phyloP scores from a whole-genome alignment of 2,888 invertebrate species.

The Taenaris catops region DNA sequence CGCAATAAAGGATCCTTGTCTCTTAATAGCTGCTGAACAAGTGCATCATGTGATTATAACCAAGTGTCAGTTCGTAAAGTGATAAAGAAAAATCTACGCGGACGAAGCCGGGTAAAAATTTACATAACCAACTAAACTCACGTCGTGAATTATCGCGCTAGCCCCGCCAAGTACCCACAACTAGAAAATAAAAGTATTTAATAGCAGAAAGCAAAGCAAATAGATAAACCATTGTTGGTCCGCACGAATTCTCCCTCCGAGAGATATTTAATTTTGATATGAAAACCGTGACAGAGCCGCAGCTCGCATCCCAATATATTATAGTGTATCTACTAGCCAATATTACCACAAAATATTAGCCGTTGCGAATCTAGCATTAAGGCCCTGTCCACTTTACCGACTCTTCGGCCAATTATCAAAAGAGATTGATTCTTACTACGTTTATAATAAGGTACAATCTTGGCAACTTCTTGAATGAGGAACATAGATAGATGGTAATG shows the following conservation, averaged over 20 bases:
- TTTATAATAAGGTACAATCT: conserved; percentile 27
- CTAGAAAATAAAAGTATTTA: too few relatives aligned
- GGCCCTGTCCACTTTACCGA: conserved; percentile 42
- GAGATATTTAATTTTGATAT: conserved; percentile 77
- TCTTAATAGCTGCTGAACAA: conserved; percentile 92
- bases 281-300: conserved; percentile 54
- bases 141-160: too few relatives aligned
- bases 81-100: too few relatives aligned
- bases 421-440: conserved; percentile 25
- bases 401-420: conserved; percentile 6
- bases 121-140: too few relatives aligned
- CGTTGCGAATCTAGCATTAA: conserved; percentile 64
- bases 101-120: too few relatives aligned
- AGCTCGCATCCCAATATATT: conserved; percentile 59
- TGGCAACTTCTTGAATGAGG: conserved; percentile 13
- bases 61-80: too few relatives aligned
- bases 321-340: conserved; percentile 65
- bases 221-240: conserved; percentile 22
- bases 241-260: conserved; percentile 32
- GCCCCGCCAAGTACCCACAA: too few relatives aligned
- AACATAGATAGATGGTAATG: conserved; percentile 30
- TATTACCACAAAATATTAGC: conserved; percentile 73
- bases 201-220: conserved; percentile 23
- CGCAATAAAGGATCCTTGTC: conserved; percentile 98
- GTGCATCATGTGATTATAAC: too few relatives aligned